A percentile compares a stretch with the other conserved stretches of the same genome.
These are phyloP conservation scores for Tetramorium alpestre DNA, from an alignment of 1,140 invertebrate genomes.

Conservation along the genomic window DNA sequence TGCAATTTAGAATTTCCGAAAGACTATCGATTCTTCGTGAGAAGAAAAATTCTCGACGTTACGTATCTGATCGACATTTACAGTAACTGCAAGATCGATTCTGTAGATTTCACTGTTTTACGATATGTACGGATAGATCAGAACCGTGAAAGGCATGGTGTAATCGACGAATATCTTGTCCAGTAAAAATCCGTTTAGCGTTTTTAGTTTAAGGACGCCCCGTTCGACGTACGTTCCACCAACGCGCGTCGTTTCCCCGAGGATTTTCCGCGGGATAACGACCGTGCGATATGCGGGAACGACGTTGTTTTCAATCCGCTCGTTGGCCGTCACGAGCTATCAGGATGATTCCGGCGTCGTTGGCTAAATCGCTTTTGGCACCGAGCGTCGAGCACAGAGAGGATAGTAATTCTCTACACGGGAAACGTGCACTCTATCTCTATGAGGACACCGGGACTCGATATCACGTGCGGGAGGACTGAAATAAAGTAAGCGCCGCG, in stretches of 20 bases:
- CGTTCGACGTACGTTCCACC: background rate
- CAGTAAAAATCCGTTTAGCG: conserved; percentile 3
- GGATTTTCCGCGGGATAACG: conserved; percentile 20
- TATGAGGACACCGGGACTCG: conserved; percentile 5
- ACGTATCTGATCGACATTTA: background rate
- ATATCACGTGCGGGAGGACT: conserved; percentile 13
- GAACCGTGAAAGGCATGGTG: background rate
- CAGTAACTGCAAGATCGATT: background rate
- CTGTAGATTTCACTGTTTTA: background rate
- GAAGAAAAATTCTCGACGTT: background rate
- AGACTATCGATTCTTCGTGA: background rate
- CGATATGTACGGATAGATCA: background rate
- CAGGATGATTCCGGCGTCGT: conserved; percentile 30
- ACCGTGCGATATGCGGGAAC: conserved; percentile 37
- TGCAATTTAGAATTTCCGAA: background rate
- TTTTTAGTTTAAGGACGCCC: background rate
- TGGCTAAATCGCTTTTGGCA: conserved; percentile 56
- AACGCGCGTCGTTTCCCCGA: background rate
- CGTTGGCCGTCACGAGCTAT: conserved; percentile 42
- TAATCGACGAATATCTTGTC: background rate
- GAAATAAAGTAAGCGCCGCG: conserved; percentile 37
- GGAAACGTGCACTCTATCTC: conserved; percentile 35
- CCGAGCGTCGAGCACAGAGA: conserved; percentile 29
- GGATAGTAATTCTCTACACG: conserved; percentile 48
- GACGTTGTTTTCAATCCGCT: conserved; percentile 57